phyloP scores from a whole-genome alignment of 2,888 invertebrate species.

The Synanthedon tipuliformis region DNA sequence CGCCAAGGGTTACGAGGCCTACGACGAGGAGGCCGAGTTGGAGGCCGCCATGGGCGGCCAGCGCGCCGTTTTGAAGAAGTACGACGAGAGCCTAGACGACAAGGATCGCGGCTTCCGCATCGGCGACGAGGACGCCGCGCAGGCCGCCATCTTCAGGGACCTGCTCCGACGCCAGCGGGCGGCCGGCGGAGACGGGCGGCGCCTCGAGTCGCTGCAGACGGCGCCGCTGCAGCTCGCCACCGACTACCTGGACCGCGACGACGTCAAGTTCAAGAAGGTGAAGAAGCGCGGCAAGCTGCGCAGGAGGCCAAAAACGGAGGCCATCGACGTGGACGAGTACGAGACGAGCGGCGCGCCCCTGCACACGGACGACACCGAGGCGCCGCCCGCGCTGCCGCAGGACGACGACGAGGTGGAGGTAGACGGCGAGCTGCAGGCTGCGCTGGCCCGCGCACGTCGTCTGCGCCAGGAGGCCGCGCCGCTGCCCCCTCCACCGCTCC shows the following conservation, averaged over 20 bases:
- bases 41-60: conserved; percentile 75
- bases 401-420: conserved; percentile 75
- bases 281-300: conserved; percentile 73
- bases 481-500: background rate
- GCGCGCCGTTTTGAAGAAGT: conserved; percentile 85
- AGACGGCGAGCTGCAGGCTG: conserved; percentile 78
- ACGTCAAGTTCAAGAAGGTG: conserved; percentile 90
- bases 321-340: conserved; percentile 63
- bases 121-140: conserved; percentile 73
- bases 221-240: conserved; percentile 79
- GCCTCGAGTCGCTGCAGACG: conserved; percentile 79
- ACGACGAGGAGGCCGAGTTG: conserved; percentile 82
- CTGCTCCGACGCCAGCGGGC: conserved; percentile 36
- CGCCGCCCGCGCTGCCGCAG: conserved; percentile 25
- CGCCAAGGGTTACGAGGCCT: conserved; percentile 83
- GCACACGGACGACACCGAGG: conserved; percentile 74
- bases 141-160: conserved; percentile 62
- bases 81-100: conserved; percentile 71
- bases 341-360: conserved; percentile 48
- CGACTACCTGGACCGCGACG: conserved; percentile 89
- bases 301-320: conserved; percentile 55
- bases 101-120: conserved; percentile 79
- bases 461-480: conserved; percentile 63
- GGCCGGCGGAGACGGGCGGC: conserved; percentile 58
- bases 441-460: conserved; percentile 78